Percentiles rank a stretch among this genome's conserved stretches.
Conservation (phyloP, 2,113 vertebrate species). For the Solea solea region DNA sequence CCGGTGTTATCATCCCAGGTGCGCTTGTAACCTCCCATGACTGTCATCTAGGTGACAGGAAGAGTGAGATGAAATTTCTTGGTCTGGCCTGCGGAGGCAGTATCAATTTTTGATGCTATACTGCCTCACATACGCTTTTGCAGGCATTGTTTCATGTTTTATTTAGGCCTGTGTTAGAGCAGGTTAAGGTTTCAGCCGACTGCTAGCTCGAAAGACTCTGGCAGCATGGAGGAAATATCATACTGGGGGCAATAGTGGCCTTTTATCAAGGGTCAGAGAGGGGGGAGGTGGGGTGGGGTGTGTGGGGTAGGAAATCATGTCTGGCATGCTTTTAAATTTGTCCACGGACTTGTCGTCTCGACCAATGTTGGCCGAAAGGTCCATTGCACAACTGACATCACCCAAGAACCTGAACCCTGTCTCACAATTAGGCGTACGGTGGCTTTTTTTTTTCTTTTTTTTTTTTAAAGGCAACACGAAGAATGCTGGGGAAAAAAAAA, state of each 20-base stretch:
- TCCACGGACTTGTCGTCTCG: background rate
- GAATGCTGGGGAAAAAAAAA: slow-evolving; percentile 9
- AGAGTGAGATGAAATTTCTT: slow-evolving; percentile 74
- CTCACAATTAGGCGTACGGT: slow-evolving; percentile 7
- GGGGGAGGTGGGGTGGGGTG: background rate
- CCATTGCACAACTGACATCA: slow-evolving; percentile 2
- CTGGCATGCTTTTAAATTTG: slow-evolving; percentile 1
- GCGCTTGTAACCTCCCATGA: slow-evolving; percentile 61
- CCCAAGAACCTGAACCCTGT: background rate
- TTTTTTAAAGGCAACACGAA: slow-evolving; percentile 12
- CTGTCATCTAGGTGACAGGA: slow-evolving; percentile 69
- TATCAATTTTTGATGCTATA: slow-evolving; percentile 80
- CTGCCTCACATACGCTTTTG: slow-evolving; percentile 73
- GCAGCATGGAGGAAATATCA: slow-evolving; percentile 65
- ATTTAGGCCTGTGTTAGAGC: slow-evolving; percentile 75
- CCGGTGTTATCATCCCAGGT: slow-evolving; percentile 48
- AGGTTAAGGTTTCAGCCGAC: slow-evolving; percentile 79
- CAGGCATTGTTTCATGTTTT: slow-evolving; percentile 82
- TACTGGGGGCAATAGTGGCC: slow-evolving; percentile 49
- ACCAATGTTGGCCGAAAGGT: background rate
- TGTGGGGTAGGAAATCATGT: slow-evolving; percentile 20
- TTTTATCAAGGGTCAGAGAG: slow-evolving; percentile 57
- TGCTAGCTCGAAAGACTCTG: slow-evolving; percentile 55
- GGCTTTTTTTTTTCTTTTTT: background rate
- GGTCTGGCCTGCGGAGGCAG: slow-evolving; percentile 63